Conservation (phyloP, 1,140 invertebrate species). For the Leptoteleia sp. region DNA sequence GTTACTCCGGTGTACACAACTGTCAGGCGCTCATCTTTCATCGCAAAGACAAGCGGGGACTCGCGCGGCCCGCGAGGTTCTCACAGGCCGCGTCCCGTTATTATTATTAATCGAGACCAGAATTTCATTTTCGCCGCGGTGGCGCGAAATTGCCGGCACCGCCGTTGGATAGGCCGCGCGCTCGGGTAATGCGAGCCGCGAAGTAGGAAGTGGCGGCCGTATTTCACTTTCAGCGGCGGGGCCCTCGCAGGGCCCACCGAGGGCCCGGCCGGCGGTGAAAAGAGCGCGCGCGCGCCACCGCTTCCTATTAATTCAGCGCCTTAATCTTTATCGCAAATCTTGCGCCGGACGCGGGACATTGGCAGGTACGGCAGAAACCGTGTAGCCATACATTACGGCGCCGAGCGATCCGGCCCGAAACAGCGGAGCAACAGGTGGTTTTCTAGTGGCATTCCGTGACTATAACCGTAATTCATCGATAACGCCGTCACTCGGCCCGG, state of each 20-base stretch:
- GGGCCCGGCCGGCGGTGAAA: constrained; percentile 18
- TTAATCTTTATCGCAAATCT: constrained; percentile 72
- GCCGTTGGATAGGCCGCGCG: too few relatives aligned
- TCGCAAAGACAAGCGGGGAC: too few relatives aligned
- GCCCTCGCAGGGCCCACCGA: constrained; percentile 4
- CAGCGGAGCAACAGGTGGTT: constrained; percentile 70
- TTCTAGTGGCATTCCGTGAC: constrained; percentile 60
- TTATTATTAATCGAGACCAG: too few relatives aligned
- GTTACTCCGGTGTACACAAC: too few relatives aligned
- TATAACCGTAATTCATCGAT: too few relatives aligned
- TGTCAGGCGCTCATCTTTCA: too few relatives aligned
- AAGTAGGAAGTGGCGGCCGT: constrained; percentile 54
- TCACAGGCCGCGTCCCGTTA: too few relatives aligned
- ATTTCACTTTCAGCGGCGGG: constrained; percentile 39
- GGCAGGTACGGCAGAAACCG: constrained; percentile 69
- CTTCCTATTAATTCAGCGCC: constrained; percentile 66
- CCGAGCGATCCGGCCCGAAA: constrained; percentile 61
- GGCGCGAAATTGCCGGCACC: too few relatives aligned
- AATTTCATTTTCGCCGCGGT: too few relatives aligned
- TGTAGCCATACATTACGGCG: constrained; percentile 65
- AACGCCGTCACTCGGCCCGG: too few relatives aligned
- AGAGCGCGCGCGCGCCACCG: constrained; percentile 30
- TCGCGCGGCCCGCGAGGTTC: too few relatives aligned
- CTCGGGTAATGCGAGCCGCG: too few relatives aligned
- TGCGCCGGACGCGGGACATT: constrained; percentile 68